A percentile compares a stretch with the other conserved stretches of the same genome.
These are phyloP conservation scores for Tipula confusa DNA, from an alignment of 2,888 invertebrate genomes.

Conservation along the genomic window DNA sequence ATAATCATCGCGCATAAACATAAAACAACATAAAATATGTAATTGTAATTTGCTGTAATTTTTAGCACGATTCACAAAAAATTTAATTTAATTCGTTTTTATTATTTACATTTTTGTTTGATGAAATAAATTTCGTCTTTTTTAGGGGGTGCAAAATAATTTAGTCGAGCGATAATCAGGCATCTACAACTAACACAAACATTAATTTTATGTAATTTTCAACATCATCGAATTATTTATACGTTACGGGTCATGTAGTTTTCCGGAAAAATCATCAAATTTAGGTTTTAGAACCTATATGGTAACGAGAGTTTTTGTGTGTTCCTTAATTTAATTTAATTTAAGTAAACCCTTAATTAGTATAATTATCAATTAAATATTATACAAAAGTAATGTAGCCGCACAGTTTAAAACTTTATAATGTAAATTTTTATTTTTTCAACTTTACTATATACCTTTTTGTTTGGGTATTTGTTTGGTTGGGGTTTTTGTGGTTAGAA, in stretches of 20 bases:
- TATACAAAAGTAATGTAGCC: not conserved
- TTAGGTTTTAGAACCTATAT: too few relatives aligned
- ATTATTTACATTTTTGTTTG: constrained; percentile 20
- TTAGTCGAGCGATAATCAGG: not conserved
- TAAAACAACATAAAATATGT: not conserved
- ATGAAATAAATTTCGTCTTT: not conserved
- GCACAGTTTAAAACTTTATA: not conserved
- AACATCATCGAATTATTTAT: not conserved
- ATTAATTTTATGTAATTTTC: not conserved
- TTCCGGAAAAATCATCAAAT: too few relatives aligned
- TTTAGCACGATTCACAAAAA: not conserved
- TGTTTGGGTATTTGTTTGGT: too few relatives aligned
- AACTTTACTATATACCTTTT: too few relatives aligned
- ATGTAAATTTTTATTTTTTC: not conserved
- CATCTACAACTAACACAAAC: not conserved
- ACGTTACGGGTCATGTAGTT: not conserved
- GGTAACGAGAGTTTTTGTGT: too few relatives aligned
- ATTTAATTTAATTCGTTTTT: not conserved
- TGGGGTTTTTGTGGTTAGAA: too few relatives aligned
- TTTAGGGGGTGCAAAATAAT: not conserved
- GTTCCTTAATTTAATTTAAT: not conserved
- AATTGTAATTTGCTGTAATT: not conserved
- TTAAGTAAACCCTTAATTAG: not conserved
- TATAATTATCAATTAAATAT: not conserved
- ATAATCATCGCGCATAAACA: not conserved